phyloP scores from a whole-genome alignment of 2,113 vertebrate genomes.

The Notarius quadriscutis region DNA sequence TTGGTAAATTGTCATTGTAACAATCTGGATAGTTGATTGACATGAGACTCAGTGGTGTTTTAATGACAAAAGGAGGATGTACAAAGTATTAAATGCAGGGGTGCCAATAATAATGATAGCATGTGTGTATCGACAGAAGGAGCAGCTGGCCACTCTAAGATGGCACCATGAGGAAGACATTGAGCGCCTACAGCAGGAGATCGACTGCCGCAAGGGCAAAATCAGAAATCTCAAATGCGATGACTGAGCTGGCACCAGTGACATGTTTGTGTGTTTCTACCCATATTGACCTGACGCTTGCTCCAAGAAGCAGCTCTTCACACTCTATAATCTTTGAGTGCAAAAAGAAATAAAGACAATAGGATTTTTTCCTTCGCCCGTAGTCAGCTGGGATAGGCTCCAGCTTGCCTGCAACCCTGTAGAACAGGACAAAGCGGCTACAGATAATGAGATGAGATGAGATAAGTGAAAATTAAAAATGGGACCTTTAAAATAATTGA shows the following conservation, averaged over 20 bases:
- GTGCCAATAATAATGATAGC: background rate
- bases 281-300: background rate
- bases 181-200: conserved; percentile 84
- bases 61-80: too few relatives aligned
- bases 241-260: conserved; percentile 64
- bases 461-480: too few relatives aligned
- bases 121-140: conserved; percentile 59
- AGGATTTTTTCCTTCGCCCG: conserved; percentile 39
- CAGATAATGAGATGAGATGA: too few relatives aligned
- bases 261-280: background rate
- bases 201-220: conserved; percentile 84
- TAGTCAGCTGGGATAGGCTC: too few relatives aligned
- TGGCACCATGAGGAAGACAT: conserved; percentile 86
- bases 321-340: conserved; percentile 12
- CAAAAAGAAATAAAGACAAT: conserved; percentile 19
- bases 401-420: too few relatives aligned
- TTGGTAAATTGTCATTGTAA: too few relatives aligned
- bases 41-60: too few relatives aligned
- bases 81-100: too few relatives aligned
- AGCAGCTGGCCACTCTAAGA: conserved; percentile 77
- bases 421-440: too few relatives aligned
- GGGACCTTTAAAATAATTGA: too few relatives aligned
- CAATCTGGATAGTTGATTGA: too few relatives aligned
- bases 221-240: conserved; percentile 81
- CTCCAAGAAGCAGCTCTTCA: conserved; percentile 6